Evolutionary conservation across 2,888 invertebrate species (phyloP).

Genomic region (Anarsia innoxiella): DNA sequence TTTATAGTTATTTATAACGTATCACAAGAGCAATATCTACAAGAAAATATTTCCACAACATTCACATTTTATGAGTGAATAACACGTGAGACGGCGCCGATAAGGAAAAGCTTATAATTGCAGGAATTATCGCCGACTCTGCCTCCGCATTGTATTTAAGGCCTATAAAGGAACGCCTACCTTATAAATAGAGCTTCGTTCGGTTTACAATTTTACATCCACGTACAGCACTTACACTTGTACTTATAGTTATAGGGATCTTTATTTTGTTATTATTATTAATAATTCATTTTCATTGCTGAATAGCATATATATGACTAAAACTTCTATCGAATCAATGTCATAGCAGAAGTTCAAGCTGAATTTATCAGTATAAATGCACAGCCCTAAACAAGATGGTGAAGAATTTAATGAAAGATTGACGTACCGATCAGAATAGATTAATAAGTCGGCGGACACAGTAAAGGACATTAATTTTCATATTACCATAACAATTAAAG

Average conservation of each 20-base stretch:
- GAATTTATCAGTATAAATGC: no score
- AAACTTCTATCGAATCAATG: no score
- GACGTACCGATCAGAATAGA: conserved; percentile 5
- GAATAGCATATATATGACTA: no score
- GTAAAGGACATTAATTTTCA: conserved; percentile 9
- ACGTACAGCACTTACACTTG: no score
- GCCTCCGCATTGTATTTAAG: conserved; percentile 12
- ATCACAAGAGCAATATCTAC: no score
- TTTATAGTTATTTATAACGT: neutral
- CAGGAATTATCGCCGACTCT: conserved; percentile 6
- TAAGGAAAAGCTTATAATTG: conserved; percentile 12
- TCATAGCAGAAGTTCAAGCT: no score
- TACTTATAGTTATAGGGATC: no score
- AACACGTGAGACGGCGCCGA: conserved; percentile 5
- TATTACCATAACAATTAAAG: conserved; percentile 14
- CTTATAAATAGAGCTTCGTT: conserved; percentile 1
- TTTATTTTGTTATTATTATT: no score
- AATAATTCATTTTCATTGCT: no score
- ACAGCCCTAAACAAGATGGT: no score
- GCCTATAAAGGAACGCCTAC: conserved; percentile 13
- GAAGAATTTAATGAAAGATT: conserved; percentile 1
- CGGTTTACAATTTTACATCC: neutral
- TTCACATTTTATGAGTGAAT: conserved; percentile 2
- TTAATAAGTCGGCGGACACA: conserved; percentile 3
- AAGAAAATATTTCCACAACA: no score